These are phyloP conservation scores for Blastomussa wellsi DNA, from an alignment of 92 coral and sea anemone genomes.

Conservation along the genomic window DNA sequence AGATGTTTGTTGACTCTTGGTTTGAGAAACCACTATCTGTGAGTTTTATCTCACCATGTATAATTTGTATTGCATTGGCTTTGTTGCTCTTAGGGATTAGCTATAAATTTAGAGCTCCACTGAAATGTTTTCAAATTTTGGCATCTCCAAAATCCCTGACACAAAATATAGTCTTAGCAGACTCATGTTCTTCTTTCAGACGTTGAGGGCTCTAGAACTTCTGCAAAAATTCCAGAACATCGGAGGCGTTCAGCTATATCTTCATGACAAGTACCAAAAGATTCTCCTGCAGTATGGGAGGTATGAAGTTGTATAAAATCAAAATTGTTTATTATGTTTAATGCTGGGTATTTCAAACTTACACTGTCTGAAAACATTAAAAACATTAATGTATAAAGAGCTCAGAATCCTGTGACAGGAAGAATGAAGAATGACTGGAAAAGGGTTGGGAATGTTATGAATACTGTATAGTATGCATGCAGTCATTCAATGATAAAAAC, in stretches of 20 bases:
- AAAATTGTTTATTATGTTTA: background rate
- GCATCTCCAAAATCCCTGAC: background rate
- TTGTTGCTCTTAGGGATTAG: background rate
- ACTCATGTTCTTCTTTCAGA: slow-evolving; percentile 43
- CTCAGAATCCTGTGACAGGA: too few species aligned
- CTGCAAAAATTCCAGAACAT: slow-evolving; percentile 91
- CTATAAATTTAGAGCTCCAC: background rate
- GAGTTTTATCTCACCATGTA: slow-evolving; percentile 25
- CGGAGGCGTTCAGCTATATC: slow-evolving; percentile 93
- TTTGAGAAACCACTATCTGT: slow-evolving; percentile 96
- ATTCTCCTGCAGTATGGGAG: slow-evolving; percentile 92
- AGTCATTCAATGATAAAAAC: too few species aligned
- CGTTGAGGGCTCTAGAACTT: slow-evolving; percentile 90
- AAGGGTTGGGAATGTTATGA: too few species aligned
- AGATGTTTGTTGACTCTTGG: slow-evolving; percentile 93
- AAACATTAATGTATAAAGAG: too few species aligned
- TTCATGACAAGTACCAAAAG: slow-evolving; percentile 91
- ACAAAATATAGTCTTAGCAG: background rate
- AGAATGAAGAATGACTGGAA: too few species aligned
- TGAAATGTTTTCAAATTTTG: background rate
- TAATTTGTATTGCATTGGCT: background rate
- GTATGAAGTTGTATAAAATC: slow-evolving; percentile 46
- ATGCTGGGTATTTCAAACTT: too few species aligned
- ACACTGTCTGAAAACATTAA: background rate
- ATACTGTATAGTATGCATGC: too few species aligned